Base-by-base conservation (phyloP, 1,140 invertebrate species). In the Acromyrmex charruanus region DNA sequence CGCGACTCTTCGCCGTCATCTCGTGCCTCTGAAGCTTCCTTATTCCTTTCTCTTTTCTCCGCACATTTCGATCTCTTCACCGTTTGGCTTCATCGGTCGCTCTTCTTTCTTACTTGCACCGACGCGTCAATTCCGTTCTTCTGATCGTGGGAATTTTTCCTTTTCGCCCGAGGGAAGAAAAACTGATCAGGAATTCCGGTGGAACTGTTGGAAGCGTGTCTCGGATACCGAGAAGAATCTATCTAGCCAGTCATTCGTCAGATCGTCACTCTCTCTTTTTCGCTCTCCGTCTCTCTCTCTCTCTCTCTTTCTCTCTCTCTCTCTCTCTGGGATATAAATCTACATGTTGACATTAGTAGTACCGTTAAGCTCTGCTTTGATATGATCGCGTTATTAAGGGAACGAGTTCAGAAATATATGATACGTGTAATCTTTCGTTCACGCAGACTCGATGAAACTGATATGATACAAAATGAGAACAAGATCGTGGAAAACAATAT, bases 181-280 rank as follows among this genome's bases (percentile, higher is more conserved):
- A 94, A 94, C 94, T 94, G 92, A 94, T 94, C 93, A 92, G 88
- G 75, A 92, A 95, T 95, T 94, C 94, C 85, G 85, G 84, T 92
- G 92, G 86, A 93, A 91, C 90, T 92, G 92, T 90, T 89, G 90
- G 86, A 90, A 90, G 92, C 94, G 94, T 95, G 94, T 94, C 86
- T 89, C 68, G 94, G 89, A 88, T 94, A 93, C 90, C 87, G 87
- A 94, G 92, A 85, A 84, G 90, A 63, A 71, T 79, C 71, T 65
- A 68, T 79, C 85, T 88, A 91, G 49, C 25, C 53, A 14, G 25
- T 12, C 71, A 28, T 35, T 66, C 51, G 68, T 59, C 51, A 59
- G 77, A 59, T 79, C 80, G 44, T 63, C 66, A 58, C 51, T 35
- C 61, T 28, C 18, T 25, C 31, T 35, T 31, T 53, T 21, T 68